Evolutionary conservation across 2,113 vertebrate species (phyloP).

Genomic region (Tupaia chinensis): DNA sequence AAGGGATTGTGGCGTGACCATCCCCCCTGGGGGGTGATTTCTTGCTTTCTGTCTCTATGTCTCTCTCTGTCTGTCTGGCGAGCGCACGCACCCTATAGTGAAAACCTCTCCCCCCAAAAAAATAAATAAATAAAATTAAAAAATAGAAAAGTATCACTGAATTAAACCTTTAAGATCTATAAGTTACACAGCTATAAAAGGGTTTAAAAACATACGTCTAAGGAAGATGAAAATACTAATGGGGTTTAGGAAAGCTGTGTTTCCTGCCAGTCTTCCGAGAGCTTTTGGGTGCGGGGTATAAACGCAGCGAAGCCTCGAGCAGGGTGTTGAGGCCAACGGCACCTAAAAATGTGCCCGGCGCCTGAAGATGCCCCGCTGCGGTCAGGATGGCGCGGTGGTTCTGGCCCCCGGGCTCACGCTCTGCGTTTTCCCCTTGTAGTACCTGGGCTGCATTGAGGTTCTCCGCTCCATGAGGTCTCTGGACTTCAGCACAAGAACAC

Average conservation of each 20-base stretch:
- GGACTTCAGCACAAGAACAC: constrained; percentile 91
- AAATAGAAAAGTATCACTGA: neutral
- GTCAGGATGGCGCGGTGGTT: neutral
- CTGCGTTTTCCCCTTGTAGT: constrained; percentile 84
- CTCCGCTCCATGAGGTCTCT: constrained; percentile 91
- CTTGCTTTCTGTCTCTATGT: no score
- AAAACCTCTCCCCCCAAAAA: no score
- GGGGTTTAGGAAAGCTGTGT: neutral
- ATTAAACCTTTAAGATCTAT: neutral
- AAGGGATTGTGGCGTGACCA: no score
- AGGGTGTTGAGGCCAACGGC: no score
- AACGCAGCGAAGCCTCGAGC: neutral
- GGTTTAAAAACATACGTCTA: neutral
- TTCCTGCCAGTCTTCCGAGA: neutral
- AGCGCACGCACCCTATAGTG: no score
- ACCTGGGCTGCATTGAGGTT: constrained; percentile 92
- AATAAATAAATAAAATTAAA: no score
- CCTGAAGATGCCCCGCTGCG: neutral
- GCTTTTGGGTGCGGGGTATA: neutral
- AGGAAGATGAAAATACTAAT: neutral
- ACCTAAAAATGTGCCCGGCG: neutral
- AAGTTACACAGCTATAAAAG: neutral
- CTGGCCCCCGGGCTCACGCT: constrained; percentile 55
- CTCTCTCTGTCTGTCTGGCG: no score
- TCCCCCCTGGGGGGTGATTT: no score